phyloP scores from a whole-genome alignment of 1,140 invertebrate genomes.

The Cydia strobilella region DNA sequence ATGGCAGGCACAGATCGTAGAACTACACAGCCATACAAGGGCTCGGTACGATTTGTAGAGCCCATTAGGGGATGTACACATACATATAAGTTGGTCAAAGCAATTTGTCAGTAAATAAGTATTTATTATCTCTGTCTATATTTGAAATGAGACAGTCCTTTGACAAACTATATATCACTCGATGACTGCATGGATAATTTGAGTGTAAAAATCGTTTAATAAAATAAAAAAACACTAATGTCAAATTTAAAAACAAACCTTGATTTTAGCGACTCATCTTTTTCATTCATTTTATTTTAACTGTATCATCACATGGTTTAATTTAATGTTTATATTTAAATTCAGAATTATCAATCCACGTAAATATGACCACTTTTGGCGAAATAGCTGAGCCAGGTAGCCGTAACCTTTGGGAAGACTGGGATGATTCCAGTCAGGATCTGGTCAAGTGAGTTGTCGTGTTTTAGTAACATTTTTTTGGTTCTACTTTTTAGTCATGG shows the following conservation, averaged over 20 bases:
- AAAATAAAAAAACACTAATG: neutral
- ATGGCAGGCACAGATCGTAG: neutral
- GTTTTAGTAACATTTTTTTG: neutral
- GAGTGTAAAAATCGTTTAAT: neutral
- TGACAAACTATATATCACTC: too few relatives aligned
- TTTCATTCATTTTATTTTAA: neutral
- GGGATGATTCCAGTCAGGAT: conserved; percentile 56
- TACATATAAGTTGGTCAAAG: too few relatives aligned
- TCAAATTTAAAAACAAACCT: conserved; percentile 7
- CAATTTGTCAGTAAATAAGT: too few relatives aligned
- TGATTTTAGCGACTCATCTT: conserved; percentile 8
- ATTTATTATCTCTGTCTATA: too few relatives aligned
- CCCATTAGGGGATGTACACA: neutral
- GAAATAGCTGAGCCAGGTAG: conserved; percentile 67
- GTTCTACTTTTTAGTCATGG: neutral
- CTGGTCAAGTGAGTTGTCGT: conserved; percentile 41
- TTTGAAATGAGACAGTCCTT: too few relatives aligned
- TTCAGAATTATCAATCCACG: conserved; percentile 4
- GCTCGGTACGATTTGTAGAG: too few relatives aligned
- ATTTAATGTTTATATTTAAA: conserved; percentile 30
- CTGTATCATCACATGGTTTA: conserved; percentile 19
- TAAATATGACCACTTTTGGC: conserved; percentile 61
- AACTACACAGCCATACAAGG: neutral
- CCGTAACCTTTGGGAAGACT: conserved; percentile 67
- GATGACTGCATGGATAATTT: neutral